Percentiles rank a stretch among this genome's conserved stretches.
These are phyloP conservation scores for Gari tellinella DNA, from an alignment of 2,888 invertebrate genomes.

Conservation along the genomic window DNA sequence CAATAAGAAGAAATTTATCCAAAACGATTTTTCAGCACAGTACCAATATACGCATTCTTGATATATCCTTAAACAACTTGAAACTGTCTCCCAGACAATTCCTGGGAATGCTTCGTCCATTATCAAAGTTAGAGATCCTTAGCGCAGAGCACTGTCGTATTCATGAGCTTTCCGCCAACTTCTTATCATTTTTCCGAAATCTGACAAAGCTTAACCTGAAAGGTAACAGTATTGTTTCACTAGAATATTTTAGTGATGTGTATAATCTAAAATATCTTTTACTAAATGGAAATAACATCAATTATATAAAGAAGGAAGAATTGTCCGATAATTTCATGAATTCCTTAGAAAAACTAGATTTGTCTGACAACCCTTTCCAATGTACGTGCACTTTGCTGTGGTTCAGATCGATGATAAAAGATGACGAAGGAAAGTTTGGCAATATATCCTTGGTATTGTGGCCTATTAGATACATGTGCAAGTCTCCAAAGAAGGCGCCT, in stretches of 20 bases:
- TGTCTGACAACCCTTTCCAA: constrained; percentile 38
- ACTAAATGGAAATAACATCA: constrained; percentile 3
- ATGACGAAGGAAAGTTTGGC: too few species aligned
- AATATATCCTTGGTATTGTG: constrained; percentile 12
- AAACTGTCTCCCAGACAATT: background rate
- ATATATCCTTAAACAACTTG: constrained; percentile 19
- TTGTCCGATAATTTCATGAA: constrained; percentile 10
- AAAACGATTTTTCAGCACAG: constrained; percentile 11
- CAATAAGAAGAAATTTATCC: background rate
- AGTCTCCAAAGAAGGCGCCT: constrained; percentile 1
- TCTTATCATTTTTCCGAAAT: constrained; percentile 10
- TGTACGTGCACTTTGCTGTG: constrained; percentile 43
- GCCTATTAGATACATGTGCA: constrained; percentile 21
- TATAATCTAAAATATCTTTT: constrained; percentile 1
- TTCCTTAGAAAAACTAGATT: constrained; percentile 5
- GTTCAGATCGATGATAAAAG: constrained; percentile 40
- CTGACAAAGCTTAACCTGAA: constrained; percentile 18
- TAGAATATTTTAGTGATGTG: constrained; percentile 1
- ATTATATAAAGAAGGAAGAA: constrained; percentile 2
- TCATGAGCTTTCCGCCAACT: background rate
- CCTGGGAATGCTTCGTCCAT: constrained; percentile 8
- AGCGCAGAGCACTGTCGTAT: background rate
- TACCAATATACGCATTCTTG: constrained; percentile 6
- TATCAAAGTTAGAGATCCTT: constrained; percentile 14
- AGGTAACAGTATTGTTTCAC: constrained; percentile 8